Base-by-base conservation (phyloP, 2,888 invertebrate genomes). In the Abscondita cerata region DNA sequence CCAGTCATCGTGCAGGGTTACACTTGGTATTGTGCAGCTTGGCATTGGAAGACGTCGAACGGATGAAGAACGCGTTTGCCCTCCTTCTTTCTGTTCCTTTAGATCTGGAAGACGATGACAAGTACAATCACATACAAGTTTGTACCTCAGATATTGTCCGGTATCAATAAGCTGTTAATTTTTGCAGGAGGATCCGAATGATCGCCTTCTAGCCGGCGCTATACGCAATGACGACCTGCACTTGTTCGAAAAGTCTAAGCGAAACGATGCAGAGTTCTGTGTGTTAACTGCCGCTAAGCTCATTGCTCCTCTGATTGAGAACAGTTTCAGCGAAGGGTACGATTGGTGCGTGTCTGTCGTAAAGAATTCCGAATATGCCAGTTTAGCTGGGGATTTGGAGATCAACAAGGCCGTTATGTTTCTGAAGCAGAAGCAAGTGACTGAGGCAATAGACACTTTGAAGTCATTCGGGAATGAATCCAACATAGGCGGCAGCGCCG, bases 261-360 rank as follows among this genome's bases (percentile, higher is more conserved):
- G 88, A 69, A 84, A 86, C 64, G 87, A 90, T 71, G 92, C 93
- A 0, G 95, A 95, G 74, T 87, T 89, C 72, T 89, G 89, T 66
- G 92, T 96, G 70, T 85, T 95, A 52, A 92, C 90, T 68, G 91
- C 93, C 13, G 93, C 95, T 6, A 93, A 94, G 80, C 83, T 96
- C n/a, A 94, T 96, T 71, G 91, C 95, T 0, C 92, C 93, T 1
- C 86, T 90, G 12, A 91, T 95, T 67, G 93, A 93, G 71, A 85
- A 87, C 56, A 85, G 83, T 56, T 86, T 88, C 69, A 85, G 86
- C 66, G 84, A 85, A 70, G 84, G 84, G 19, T 87, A 87, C 69
- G 84, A 81, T 68, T 96, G 96, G 97, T 98, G 98, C 80, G 93
- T 97, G 53, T 95, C 96, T 71, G 89, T 93, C 16, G 92, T 98